Conservation (phyloP, 2,888 invertebrate genomes). For the Hartigia nigra region DNA sequence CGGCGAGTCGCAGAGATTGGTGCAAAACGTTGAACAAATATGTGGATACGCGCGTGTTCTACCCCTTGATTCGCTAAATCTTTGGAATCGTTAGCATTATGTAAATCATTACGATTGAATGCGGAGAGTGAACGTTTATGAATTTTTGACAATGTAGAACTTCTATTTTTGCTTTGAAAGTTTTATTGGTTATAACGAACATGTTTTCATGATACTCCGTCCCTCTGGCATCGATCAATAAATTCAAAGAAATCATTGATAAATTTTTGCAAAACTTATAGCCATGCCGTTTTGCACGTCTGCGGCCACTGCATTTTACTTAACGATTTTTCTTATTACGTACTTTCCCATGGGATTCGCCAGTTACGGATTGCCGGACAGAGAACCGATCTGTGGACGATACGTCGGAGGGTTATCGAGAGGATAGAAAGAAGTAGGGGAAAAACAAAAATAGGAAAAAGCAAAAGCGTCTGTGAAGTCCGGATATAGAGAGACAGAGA, state of each 20-base stretch:
- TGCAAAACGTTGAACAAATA: background rate
- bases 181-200: background rate
- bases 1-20: background rate
- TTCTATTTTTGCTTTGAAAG: background rate
- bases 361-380: background rate
- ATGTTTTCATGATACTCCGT: background rate
- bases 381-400: background rate
- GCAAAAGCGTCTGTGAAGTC: background rate
- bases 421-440: background rate
- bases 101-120: background rate
- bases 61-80: background rate
- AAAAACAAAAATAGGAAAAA: background rate
- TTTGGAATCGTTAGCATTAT: background rate
- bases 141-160: background rate
- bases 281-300: background rate
- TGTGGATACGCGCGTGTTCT: background rate
- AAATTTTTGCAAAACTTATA: background rate
- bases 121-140: background rate
- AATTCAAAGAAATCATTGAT: background rate
- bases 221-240: background rate
- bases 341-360: background rate
- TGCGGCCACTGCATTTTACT: background rate
- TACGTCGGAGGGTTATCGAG: background rate
- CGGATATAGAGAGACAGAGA: background rate
- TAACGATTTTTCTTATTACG: background rate